Base-by-base conservation (phyloP, 2,797 vertebrate genomes). In the Myotis findleyi region DNA sequence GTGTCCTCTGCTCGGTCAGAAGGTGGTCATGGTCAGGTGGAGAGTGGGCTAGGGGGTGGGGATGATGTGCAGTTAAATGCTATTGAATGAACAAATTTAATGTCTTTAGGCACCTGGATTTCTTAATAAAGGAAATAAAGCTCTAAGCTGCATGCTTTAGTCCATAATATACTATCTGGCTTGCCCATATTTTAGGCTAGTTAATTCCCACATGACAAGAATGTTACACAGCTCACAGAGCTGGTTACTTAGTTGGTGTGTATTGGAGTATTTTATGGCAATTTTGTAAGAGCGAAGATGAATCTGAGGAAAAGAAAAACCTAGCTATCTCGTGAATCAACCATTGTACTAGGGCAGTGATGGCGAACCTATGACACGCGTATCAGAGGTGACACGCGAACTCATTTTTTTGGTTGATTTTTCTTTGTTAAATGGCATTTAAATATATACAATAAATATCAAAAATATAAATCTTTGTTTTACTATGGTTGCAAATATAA, bases 121-220 rank as follows among this genome's bases (percentile, higher is more conserved):
- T 88, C 77, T 94, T 80, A 79, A 80, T 66, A 86, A 93, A 95
- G 66, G 77, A 79, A 72, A 59, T 36, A 81, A 69, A 77, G 38
- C 64, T 88, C 77, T 27, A 11, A 93, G 49, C 53, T 16, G 23
- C 51, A 12, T 18, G 75, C 86, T 95, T 95, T 95, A 76, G 75
- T 89, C 68, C 12, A 36, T 96, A 47, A 91, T 73, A 89, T n/a
- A 68, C 72, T 94, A 69, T 69, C 66, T 55, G 88, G 83, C 80
- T 94, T 0, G 0, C 84, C 86, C 76, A 72, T 95, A 96, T 94
- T 96, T 96, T 93, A 94, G 47, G 89, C 82, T 79, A 81, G 76
- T 96, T 97, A 96, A 96, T 97, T 95, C 93, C 76, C 95, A 79
- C 59, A 91, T 90, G 96, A 89, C 87, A 96, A 95, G 95, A 96